Evolutionary conservation across 2,113 vertebrate species (phyloP), one percentile per base, ranked within the genome.

Genomic region (Manacus vitellinus): DNA sequence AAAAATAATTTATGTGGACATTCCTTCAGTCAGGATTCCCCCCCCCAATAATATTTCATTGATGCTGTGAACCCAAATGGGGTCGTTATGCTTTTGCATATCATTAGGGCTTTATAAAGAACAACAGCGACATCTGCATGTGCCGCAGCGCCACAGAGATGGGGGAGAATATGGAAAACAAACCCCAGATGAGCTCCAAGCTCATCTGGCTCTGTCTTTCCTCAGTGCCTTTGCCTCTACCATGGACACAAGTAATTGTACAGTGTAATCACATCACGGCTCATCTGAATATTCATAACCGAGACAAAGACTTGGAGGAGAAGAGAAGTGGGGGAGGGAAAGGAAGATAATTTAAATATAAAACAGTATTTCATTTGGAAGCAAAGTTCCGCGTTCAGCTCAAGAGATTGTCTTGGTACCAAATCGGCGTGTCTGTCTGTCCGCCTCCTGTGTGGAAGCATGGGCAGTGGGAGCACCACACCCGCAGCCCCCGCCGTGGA

Each of bases 71-170:
- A 61, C 97, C 97, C 96, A 97, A 97, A 96, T 97, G 93, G 92
- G 97, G 97, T 99, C 97, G 75, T 99, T 99, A 98, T 98, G 97
- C 94, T 97, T 97, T 97, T 83, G 98, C 98, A 97, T 98, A 98
- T 98, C 97, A 98, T 98, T 97, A 98, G 91, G 95, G 98, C 98
- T 98, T 99, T 99, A 98, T 98, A 98, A 99, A 99, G 99, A 99
- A 99, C 99, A 99, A 99, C 99, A 99, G 99, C 99, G 99, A 99
- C 99, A 99, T 99, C 99, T 99, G 99, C 99, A 99, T 99, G 99
- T 99, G 98, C 99, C 97, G 96, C 96, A 98, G 98, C 82, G 98
- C 98, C 97, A 99, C 96, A 88, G 98, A 98, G 94, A 97, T 95
- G 84, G 97, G 92, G 91, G 70, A 95, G 96, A 97, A 97, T 62